Evolutionary conservation across 2,888 invertebrate species (phyloP), one percentile per base, ranked within the genome.

Genomic region (Volucella inanis): DNA sequence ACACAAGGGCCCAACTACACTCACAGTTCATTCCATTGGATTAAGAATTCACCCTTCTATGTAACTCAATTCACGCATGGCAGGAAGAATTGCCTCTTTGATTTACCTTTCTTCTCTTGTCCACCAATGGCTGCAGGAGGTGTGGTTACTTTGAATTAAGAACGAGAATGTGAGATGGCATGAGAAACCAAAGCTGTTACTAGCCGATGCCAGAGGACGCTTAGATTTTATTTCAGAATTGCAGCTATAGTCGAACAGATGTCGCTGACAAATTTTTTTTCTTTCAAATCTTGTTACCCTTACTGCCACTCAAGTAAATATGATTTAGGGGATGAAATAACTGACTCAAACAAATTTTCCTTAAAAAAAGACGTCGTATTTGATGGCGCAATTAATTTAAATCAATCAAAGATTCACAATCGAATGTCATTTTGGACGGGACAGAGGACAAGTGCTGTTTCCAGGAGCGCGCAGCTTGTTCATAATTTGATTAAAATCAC

Each of bases 301-400:
- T 52, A 39, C 15, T 50, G 61, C 43, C 6, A 6, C 22, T 62
- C 45, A 38, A 15, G 54, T 3, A 14, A 38, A 49, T 14, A 18
- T 1, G 1, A 0, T 6, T 31, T 31, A 31, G 31, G 31, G 6
- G 31, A 31, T 3, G 31, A 31, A 31, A 31, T 31, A 31, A 31
- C 31, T 6, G 6, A 31, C 31, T 31, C 31, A 31, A 31, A 31
- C 3, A 22, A 22, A 22, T 22, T 3, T 1, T 22, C 1, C 1
- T 22, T 22, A 22, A 22, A 22, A 1, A 22, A 22, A 22, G 3
- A 22, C 75, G 75, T 68, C 70, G 61, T 38, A 50, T 39, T 62
- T 80, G 47, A 72, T 80, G 54, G 59, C 8, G 62, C 67, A 62
- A 57, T 80, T 72, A 77, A 85, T 85, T 85, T 72, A 80, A 80